Conservation (phyloP, 2,888 invertebrate genomes). For the Limnephilus lunatus region DNA sequence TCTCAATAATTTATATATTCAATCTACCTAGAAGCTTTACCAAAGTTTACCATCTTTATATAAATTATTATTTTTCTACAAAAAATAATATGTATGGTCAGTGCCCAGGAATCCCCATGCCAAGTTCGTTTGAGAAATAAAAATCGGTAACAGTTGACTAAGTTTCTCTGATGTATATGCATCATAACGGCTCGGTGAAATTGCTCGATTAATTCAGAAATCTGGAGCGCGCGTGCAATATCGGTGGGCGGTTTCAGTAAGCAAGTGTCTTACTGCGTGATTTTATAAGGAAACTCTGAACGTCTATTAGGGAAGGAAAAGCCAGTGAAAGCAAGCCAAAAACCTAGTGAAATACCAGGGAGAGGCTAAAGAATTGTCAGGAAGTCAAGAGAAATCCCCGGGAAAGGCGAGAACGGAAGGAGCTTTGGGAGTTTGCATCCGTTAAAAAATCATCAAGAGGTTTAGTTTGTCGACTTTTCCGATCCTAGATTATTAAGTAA, state of each 20-base stretch:
- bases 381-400: too few species aligned
- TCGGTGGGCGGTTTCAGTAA: neutral
- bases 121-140: neutral
- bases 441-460: neutral
- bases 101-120: neutral
- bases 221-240: neutral
- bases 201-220: neutral
- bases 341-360: too few species aligned
- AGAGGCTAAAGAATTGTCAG: too few species aligned
- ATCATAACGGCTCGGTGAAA: neutral
- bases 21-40: too few species aligned
- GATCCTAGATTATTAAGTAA: neutral
- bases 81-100: neutral
- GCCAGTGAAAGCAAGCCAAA: neutral
- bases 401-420: neutral
- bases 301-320: neutral
- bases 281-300: slow-evolving; percentile 23
- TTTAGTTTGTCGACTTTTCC: too few species aligned
- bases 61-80: neutral
- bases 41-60: neutral
- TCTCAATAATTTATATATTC: neutral
- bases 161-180: neutral
- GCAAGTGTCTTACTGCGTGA: neutral
- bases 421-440: too few species aligned
- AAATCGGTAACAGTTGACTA: neutral